Conservation (phyloP, 2,113 vertebrate species). For the Forbesichthys papilliferus region DNA sequence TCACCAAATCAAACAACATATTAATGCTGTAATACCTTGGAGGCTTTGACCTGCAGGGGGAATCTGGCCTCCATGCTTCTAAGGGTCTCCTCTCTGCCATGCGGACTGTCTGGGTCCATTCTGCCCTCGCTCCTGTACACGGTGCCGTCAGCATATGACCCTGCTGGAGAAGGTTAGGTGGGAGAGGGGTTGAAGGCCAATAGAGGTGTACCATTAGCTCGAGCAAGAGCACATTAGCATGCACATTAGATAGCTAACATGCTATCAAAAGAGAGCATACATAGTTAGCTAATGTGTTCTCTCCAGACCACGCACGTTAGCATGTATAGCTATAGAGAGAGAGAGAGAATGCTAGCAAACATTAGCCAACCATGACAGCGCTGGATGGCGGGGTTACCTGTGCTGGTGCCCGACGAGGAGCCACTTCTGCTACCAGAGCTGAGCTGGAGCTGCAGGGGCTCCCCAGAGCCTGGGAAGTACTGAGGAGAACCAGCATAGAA, state of each 20-base stretch:
- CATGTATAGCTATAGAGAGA: neutral
- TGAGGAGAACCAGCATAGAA: slow-evolving; percentile 42
- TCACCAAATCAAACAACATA: neutral
- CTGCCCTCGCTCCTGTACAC: slow-evolving; percentile 88
- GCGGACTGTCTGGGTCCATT: slow-evolving; percentile 79
- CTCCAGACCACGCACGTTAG: too few relatives aligned
- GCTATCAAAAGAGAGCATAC: too few relatives aligned
- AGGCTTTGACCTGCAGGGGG: slow-evolving; percentile 82
- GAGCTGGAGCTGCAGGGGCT: slow-evolving; percentile 90
- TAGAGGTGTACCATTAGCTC: neutral
- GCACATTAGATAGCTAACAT: too few relatives aligned
- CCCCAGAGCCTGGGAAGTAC: slow-evolving; percentile 96
- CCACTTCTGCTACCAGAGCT: slow-evolving; percentile 91
- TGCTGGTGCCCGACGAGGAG: slow-evolving; percentile 85
- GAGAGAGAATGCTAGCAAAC: neutral
- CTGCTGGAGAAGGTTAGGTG: slow-evolving; percentile 55
- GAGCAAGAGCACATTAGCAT: too few relatives aligned
- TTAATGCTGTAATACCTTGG: slow-evolving; percentile 59
- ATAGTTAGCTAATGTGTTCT: too few relatives aligned
- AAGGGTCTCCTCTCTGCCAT: slow-evolving; percentile 90
- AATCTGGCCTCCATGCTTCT: slow-evolving; percentile 86
- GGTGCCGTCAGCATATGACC: slow-evolving; percentile 85
- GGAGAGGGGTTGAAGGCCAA: neutral
- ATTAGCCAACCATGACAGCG: neutral
- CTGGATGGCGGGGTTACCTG: slow-evolving; percentile 73